These are phyloP conservation scores for Thinocorus orbignyianus DNA, from an alignment of 2,113 vertebrate genomes.

Conservation along the genomic window DNA sequence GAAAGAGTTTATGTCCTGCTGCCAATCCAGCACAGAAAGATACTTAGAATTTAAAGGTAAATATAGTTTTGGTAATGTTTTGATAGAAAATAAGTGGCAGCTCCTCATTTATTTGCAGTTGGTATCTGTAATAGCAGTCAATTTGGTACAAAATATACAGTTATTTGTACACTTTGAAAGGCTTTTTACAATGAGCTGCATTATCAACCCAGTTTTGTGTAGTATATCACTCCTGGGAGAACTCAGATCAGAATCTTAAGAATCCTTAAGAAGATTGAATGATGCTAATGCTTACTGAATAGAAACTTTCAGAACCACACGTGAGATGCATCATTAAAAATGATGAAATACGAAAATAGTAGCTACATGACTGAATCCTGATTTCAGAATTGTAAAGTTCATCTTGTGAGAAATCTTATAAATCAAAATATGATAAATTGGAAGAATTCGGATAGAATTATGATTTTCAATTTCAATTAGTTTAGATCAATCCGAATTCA, in stretches of 20 bases:
- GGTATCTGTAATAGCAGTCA: not conserved
- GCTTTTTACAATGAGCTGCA: not conserved
- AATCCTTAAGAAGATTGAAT: not conserved
- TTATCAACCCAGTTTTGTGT: not conserved
- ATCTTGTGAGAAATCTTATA: not conserved
- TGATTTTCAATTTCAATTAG: not conserved
- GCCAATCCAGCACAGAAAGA: not conserved
- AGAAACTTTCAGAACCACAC: not conserved
- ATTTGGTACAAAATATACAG: not conserved
- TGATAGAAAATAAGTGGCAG: not conserved
- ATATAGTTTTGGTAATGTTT: not conserved
- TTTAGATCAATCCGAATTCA: not conserved
- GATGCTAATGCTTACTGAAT: not conserved
- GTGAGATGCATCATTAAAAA: not conserved
- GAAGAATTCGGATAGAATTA: not conserved
- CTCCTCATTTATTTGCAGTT: not conserved
- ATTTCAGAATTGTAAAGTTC: not conserved
- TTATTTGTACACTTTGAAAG: conserved; percentile 9
- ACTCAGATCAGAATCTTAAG: not conserved
- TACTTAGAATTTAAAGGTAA: not conserved
- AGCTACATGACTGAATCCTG: not conserved
- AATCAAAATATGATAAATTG: not conserved
- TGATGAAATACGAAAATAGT: not conserved
- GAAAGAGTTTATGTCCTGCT: not conserved
- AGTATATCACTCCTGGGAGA: not conserved